Percentiles rank a stretch among this genome's conserved stretches.
phyloP scores from a whole-genome alignment of 2,888 invertebrate genomes.

The Chironomus riparius region DNA sequence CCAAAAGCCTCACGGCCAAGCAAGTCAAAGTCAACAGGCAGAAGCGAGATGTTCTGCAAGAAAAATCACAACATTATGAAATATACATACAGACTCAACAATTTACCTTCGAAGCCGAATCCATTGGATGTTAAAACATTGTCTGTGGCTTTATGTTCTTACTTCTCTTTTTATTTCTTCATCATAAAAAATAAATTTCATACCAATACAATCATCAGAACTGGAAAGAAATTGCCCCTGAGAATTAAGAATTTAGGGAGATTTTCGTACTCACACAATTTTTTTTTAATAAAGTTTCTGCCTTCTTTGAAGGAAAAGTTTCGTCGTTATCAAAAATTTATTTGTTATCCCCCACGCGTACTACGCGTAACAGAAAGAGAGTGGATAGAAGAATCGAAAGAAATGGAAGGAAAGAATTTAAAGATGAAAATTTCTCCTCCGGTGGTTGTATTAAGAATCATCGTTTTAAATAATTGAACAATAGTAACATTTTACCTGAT shows the following conservation, averaged over 20 bases:
- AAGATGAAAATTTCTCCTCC: background rate
- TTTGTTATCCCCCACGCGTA: background rate
- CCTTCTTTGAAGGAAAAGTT: background rate
- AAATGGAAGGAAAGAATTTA: background rate
- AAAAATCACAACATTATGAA: no score
- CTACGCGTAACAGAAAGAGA: background rate
- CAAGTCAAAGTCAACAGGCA: no score
- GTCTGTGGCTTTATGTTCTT: background rate
- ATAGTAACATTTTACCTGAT: background rate
- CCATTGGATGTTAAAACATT: background rate
- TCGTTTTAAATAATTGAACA: background rate
- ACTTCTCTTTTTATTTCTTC: background rate
- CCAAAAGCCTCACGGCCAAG: no score
- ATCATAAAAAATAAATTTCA: background rate
- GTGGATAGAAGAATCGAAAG: background rate
- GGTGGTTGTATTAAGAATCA: background rate
- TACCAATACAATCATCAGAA: background rate
- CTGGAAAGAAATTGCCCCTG: background rate
- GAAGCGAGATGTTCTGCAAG: no score
- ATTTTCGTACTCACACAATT: background rate
- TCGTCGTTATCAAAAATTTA: background rate
- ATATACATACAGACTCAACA: no score
- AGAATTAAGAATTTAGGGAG: background rate
- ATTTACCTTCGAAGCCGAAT: background rate
- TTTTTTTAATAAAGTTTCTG: background rate